Conservation (phyloP, 2,113 vertebrate species). For the Aepyceros melampus region DNA sequence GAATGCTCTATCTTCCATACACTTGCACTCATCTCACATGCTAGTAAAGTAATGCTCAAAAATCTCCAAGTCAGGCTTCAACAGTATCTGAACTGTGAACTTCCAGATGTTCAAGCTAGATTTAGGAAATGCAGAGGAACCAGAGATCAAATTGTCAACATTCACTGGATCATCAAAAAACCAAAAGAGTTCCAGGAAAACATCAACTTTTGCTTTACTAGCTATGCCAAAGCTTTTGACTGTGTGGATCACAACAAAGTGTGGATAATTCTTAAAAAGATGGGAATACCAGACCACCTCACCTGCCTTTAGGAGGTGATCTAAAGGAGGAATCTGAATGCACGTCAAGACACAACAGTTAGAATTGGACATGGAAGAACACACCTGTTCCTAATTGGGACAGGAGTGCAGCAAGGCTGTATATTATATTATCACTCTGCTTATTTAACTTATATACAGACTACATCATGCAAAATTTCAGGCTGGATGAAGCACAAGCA, state of each 20-base stretch:
- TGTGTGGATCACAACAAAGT: neutral
- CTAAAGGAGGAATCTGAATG: neutral
- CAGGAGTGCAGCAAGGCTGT: neutral
- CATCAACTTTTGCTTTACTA: neutral
- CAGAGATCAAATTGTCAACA: neutral
- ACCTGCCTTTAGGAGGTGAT: too few species aligned
- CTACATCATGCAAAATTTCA: neutral
- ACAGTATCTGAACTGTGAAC: fast-evolving
- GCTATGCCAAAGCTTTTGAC: neutral
- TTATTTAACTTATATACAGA: neutral
- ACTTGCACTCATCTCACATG: neutral
- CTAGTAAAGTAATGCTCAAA: neutral
- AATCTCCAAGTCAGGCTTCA: neutral
- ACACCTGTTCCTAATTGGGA: neutral
- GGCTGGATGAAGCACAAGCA: neutral
- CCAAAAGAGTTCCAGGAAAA: neutral
- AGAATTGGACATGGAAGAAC: neutral
- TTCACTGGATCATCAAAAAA: neutral
- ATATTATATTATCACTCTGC: neutral
- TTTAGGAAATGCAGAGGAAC: neutral
- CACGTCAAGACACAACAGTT: fast-evolving
- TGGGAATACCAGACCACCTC: neutral
- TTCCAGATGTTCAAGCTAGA: neutral
- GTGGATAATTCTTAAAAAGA: neutral
- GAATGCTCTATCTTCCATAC: fast-evolving